phyloP scores from a whole-genome alignment of 92 coral and sea anemone genomes.

The Epizoanthus ramosus region DNA sequence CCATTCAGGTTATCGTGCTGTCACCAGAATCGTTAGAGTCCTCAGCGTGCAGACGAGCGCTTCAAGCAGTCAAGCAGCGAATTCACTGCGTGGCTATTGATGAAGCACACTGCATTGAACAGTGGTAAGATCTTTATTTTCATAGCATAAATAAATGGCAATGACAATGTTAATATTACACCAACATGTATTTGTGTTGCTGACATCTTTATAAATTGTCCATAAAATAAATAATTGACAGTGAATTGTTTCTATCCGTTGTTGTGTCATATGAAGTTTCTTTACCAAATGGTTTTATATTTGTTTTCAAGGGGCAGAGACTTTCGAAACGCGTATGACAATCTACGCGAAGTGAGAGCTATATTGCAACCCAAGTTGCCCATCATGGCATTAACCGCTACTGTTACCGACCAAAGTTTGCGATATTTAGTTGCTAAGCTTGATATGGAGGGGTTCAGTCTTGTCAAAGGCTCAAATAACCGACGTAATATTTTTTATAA shows the following conservation, averaged over 20 bases:
- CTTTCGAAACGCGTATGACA: slow-evolving; percentile 43
- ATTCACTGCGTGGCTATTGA: slow-evolving; percentile 49
- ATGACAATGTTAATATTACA: neutral
- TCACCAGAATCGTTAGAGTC: slow-evolving; percentile 56
- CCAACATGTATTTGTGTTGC: neutral
- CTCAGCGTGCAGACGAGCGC: slow-evolving; percentile 11
- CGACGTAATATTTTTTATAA: slow-evolving; percentile 27
- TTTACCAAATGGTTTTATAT: neutral
- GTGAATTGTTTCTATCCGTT: neutral
- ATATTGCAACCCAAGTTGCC: slow-evolving; percentile 40
- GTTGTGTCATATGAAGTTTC: too few species aligned
- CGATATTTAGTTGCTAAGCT: slow-evolving; percentile 8
- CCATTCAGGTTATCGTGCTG: slow-evolving; percentile 26
- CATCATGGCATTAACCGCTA: slow-evolving; percentile 49
- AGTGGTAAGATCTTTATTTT: slow-evolving; percentile 41
- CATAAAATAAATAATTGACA: neutral
- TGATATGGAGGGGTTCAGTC: slow-evolving; percentile 26
- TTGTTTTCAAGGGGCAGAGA: slow-evolving; percentile 47
- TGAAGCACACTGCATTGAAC: slow-evolving; percentile 56
- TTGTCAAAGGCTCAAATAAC: slow-evolving; percentile 25
- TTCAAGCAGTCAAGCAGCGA: slow-evolving; percentile 30
- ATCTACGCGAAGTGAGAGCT: slow-evolving; percentile 41
- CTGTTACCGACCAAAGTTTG: slow-evolving; percentile 32
- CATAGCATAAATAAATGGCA: neutral
- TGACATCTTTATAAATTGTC: neutral